Percentiles rank a stretch among this genome's conserved stretches.
Conservation (phyloP, 2,113 vertebrate genomes). For the Erythrocercus mccallii region DNA sequence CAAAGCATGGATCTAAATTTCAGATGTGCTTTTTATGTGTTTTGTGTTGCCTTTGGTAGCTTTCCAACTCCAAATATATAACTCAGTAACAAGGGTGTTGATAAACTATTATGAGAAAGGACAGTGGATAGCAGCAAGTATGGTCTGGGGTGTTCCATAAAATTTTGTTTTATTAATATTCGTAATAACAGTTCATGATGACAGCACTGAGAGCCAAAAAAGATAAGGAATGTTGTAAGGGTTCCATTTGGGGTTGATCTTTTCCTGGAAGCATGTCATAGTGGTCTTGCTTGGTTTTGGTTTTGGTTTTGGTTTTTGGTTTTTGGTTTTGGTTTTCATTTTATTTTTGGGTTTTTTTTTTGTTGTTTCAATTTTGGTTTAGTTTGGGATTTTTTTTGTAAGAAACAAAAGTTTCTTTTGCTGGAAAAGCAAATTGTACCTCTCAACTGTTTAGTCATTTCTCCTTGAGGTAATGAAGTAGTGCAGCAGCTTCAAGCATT, state of each 20-base stretch:
- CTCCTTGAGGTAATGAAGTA: not conserved
- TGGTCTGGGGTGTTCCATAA: not conserved
- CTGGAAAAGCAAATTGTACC: not conserved
- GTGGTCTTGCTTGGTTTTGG: not conserved
- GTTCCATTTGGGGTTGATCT: not conserved
- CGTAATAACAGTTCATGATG: not conserved
- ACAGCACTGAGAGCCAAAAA: not conserved
- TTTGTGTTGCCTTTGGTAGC: not conserved
- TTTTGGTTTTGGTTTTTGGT: not conserved
- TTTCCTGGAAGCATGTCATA: not conserved
- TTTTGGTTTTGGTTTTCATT: not conserved
- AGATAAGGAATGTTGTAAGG: fast-evolving
- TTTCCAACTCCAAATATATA: not conserved
- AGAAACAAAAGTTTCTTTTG: not conserved
- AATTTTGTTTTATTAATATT: not conserved
- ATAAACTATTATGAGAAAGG: not conserved
- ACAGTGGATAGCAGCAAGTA: not conserved
- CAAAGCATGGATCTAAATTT: not conserved
- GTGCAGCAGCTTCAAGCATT: not conserved
- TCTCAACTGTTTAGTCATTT: not conserved
- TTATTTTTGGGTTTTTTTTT: too few relatives aligned
- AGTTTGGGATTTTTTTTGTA: not conserved
- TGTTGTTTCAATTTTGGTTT: not conserved
- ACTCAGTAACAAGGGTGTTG: not conserved
- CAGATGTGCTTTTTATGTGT: not conserved